These are phyloP conservation scores for Ctenomys sociabilis DNA, from an alignment of 2,113 vertebrate genomes.

Conservation along the genomic window DNA sequence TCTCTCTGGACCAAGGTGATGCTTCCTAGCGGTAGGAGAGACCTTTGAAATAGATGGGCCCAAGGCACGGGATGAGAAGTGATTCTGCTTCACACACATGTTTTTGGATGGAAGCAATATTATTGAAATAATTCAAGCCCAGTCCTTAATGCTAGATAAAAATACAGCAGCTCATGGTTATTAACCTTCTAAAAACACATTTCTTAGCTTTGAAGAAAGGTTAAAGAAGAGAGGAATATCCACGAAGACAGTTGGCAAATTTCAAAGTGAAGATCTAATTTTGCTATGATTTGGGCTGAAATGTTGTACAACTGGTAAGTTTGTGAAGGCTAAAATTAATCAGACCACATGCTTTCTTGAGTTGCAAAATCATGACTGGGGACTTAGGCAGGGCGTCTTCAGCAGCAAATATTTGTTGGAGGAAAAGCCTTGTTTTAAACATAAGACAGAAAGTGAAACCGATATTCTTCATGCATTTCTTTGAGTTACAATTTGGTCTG, in stretches of 20 bases:
- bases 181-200: slow-evolving; percentile 50
- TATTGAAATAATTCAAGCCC: slow-evolving; percentile 17
- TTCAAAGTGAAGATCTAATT: slow-evolving; percentile 53
- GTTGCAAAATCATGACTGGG: slow-evolving; percentile 56
- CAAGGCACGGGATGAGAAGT: not conserved
- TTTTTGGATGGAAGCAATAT: not conserved
- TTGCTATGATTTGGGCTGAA: slow-evolving; percentile 11
- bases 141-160: not conserved
- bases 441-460: slow-evolving; percentile 82
- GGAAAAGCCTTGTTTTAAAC: slow-evolving; percentile 76
- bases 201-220: slow-evolving; percentile 34
- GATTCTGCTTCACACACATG: not conserved
- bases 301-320: slow-evolving; percentile 18
- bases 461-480: slow-evolving; percentile 81
- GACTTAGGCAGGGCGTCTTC: slow-evolving; percentile 59
- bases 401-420: slow-evolving; percentile 73
- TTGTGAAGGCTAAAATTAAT: slow-evolving; percentile 55
- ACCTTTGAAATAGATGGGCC: not conserved
- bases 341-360: slow-evolving; percentile 63
- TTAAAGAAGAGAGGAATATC: not conserved
- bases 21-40: not conserved
- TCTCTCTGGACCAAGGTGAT: not conserved
- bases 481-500: slow-evolving; percentile 76
- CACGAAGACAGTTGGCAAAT: not conserved
- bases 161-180: not conserved